Conservation (phyloP, 2,797 vertebrate genomes). For the Protonibea diacanthus region DNA sequence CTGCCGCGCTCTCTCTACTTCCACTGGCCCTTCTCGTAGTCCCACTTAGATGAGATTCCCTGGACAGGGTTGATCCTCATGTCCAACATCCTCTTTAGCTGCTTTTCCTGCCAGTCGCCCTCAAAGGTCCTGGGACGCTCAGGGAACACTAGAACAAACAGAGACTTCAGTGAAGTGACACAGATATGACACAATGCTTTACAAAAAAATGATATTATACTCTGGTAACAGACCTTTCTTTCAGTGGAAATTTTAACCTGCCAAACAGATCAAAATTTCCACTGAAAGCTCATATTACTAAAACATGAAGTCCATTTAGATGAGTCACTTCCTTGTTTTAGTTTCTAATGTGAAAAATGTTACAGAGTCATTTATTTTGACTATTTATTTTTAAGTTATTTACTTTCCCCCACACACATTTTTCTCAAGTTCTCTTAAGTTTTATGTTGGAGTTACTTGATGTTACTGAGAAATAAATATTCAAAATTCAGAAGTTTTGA, state of each 20-base stretch:
- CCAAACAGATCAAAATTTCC: not conserved
- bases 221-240: not conserved
- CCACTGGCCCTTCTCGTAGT: constrained; percentile 92
- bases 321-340: not conserved
- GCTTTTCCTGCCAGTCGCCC: constrained; percentile 84
- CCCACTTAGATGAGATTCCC: constrained; percentile 88
- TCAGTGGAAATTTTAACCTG: not conserved
- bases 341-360: no score
- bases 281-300: not conserved
- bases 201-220: not conserved
- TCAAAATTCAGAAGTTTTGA: no score
- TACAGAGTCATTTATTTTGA: no score
- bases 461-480: no score
- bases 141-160: constrained; percentile 82
- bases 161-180: not conserved
- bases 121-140: constrained; percentile 81
- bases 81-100: constrained; percentile 88
- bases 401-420: no score
- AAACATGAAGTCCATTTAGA: constrained; percentile 1
- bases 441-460: no score
- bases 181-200: no score
- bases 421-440: no score
- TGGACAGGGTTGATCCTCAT: constrained; percentile 87
- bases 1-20: constrained; percentile 75
- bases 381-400: no score